Conservation (phyloP, 2,797 vertebrate genomes). For the Hoplostethus mediterraneus region DNA sequence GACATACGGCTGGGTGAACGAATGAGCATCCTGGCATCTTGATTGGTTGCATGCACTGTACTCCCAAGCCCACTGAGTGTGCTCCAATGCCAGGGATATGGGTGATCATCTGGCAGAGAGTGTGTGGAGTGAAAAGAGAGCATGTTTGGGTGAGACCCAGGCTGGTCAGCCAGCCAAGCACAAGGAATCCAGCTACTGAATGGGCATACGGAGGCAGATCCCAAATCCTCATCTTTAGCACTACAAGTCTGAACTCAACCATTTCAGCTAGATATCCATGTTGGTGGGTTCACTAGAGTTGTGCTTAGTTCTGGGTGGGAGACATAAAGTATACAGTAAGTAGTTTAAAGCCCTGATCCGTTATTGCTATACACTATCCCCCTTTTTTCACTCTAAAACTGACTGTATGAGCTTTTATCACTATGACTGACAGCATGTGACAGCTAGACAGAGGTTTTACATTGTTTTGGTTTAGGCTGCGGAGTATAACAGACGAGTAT, state of each 20-base stretch:
- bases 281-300: neutral
- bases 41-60: slow-evolving; percentile 54
- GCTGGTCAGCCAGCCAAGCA: slow-evolving; percentile 66
- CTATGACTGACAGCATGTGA: neutral
- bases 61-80: slow-evolving; percentile 65
- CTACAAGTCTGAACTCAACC: slow-evolving; percentile 31
- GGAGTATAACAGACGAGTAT: neutral
- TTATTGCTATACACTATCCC: neutral
- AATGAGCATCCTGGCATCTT: slow-evolving; percentile 68
- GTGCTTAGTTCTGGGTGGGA: neutral
- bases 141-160: slow-evolving; percentile 75
- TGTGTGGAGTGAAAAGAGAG: slow-evolving; percentile 71
- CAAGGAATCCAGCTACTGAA: slow-evolving; percentile 60
- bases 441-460: neutral
- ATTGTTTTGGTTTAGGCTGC: neutral
- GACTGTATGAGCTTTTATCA: neutral
- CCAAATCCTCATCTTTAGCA: slow-evolving; percentile 35
- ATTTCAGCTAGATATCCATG: slow-evolving; percentile 12
- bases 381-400: neutral
- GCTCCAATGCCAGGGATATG: slow-evolving; percentile 69
- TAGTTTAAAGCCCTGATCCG: neutral
- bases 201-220: slow-evolving; percentile 41
- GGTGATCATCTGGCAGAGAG: slow-evolving; percentile 78
- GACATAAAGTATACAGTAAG: neutral
- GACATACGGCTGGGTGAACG: slow-evolving; percentile 78